A percentile compares a stretch with the other conserved stretches of the same genome.
phyloP scores from a whole-genome alignment of 2,888 invertebrate genomes.

The Luperina nickerlii region DNA sequence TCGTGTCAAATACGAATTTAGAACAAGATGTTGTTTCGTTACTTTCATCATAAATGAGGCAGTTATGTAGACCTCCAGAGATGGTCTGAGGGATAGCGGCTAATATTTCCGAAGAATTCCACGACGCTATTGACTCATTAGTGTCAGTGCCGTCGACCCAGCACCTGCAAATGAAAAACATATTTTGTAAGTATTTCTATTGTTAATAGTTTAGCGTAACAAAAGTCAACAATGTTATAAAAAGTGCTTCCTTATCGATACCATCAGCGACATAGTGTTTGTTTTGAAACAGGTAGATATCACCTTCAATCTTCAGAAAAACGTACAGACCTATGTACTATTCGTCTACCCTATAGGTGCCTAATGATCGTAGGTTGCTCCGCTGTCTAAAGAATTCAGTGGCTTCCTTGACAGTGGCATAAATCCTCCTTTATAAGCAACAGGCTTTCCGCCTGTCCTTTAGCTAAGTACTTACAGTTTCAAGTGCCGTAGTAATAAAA shows the following conservation, averaged over 20 bases:
- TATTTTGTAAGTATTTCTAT: slow-evolving; percentile 2
- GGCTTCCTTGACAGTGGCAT: neutral
- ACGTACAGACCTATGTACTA: neutral
- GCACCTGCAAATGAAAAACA: slow-evolving; percentile 87
- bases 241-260: neutral
- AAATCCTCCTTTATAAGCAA: neutral
- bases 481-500: neutral
- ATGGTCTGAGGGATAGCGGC: slow-evolving; percentile 90
- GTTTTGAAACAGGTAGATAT: neutral
- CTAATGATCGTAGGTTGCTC: neutral
- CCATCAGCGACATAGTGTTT: neutral
- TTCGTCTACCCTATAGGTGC: neutral
- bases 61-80: slow-evolving; percentile 91
- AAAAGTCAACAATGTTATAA: neutral
- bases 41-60: slow-evolving; percentile 88
- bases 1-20: slow-evolving; percentile 93
- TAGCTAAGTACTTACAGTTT: neutral
- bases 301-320: neutral
- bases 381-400: neutral
- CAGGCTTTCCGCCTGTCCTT: neutral
- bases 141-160: slow-evolving; percentile 91
- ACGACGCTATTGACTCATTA: slow-evolving; percentile 86
- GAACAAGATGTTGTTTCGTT: slow-evolving; percentile 81
- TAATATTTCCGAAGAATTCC: slow-evolving; percentile 90
- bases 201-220: neutral